These are phyloP conservation scores for Coelopa frigida DNA, from an alignment of 1,140 invertebrate species.

Conservation along the genomic window DNA sequence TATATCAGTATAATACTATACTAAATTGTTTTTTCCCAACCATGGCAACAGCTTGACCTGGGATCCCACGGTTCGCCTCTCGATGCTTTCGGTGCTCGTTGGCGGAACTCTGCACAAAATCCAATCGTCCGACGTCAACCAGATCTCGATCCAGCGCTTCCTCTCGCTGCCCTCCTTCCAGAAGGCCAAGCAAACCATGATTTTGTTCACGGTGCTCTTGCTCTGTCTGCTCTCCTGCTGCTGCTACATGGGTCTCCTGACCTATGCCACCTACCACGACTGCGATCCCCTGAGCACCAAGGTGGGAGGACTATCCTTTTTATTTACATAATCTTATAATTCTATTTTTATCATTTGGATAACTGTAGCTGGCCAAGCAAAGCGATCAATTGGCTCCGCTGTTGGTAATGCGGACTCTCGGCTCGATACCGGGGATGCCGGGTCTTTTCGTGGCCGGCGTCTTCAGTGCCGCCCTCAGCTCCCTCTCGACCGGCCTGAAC, in stretches of 20 bases:
- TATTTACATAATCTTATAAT: too few relatives aligned
- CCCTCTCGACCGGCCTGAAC: slow-evolving; percentile 85
- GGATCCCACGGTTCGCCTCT: slow-evolving; percentile 66
- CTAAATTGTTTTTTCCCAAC: slow-evolving; percentile 11
- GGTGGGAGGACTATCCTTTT: slow-evolving; percentile 15
- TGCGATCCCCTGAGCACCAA: slow-evolving; percentile 67
- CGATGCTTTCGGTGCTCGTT: slow-evolving; percentile 67
- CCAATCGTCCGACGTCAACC: slow-evolving; percentile 76
- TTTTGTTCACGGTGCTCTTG: slow-evolving; percentile 57
- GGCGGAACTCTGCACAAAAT: slow-evolving; percentile 82
- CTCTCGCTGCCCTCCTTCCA: slow-evolving; percentile 45
- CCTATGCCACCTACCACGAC: slow-evolving; percentile 68
- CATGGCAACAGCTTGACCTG: slow-evolving; percentile 60
- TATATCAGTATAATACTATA: background rate
- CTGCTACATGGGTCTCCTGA: slow-evolving; percentile 66
- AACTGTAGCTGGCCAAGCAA: slow-evolving; percentile 50
- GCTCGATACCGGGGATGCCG: slow-evolving; percentile 64
- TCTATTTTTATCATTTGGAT: slow-evolving; percentile 4
- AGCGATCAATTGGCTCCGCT: slow-evolving; percentile 68
- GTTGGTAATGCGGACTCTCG: slow-evolving; percentile 72
- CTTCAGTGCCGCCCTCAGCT: slow-evolving; percentile 81
- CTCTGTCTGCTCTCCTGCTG: slow-evolving; percentile 56
- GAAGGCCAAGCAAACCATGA: slow-evolving; percentile 43
- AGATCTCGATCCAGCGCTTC: slow-evolving; percentile 77
- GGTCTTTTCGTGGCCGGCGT: slow-evolving; percentile 79